Percentiles rank a stretch among this genome's conserved stretches.
phyloP scores from a whole-genome alignment of 2,888 invertebrate species.

The Patella pellucida region DNA sequence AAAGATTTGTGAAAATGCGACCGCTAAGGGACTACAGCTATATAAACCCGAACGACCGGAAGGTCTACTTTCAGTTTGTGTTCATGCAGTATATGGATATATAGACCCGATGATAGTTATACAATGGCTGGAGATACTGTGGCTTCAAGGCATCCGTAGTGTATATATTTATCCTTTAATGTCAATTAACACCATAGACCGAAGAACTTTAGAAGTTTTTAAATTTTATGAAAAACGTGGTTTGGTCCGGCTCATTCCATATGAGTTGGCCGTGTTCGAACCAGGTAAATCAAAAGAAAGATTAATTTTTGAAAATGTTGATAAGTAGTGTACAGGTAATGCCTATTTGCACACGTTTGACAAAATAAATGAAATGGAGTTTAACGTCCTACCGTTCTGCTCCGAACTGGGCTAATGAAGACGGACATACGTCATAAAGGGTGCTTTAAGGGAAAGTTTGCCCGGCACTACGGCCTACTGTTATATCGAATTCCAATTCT shows the following conservation, averaged over 20 bases:
- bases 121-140: neutral
- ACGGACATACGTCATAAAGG: too few relatives aligned
- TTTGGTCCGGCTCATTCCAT: neutral
- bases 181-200: neutral
- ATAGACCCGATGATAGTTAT: neutral
- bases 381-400: too few relatives aligned
- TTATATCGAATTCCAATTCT: too few relatives aligned
- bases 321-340: too few relatives aligned
- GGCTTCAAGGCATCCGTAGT: neutral
- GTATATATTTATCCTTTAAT: neutral
- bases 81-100: conserved; percentile 1
- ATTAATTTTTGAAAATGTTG: too few relatives aligned
- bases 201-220: neutral
- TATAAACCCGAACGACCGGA: neutral
- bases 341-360: too few relatives aligned
- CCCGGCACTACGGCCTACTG: too few relatives aligned
- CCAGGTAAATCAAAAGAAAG: neutral
- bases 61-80: neutral
- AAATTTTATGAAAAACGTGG: neutral
- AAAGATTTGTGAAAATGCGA: too few relatives aligned
- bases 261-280: neutral
- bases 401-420: too few relatives aligned
- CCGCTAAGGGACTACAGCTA: too few relatives aligned
- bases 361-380: too few relatives aligned
- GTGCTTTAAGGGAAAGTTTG: too few relatives aligned